Base-by-base conservation (phyloP, 2,888 invertebrate genomes). In the Andrena fulva region DNA sequence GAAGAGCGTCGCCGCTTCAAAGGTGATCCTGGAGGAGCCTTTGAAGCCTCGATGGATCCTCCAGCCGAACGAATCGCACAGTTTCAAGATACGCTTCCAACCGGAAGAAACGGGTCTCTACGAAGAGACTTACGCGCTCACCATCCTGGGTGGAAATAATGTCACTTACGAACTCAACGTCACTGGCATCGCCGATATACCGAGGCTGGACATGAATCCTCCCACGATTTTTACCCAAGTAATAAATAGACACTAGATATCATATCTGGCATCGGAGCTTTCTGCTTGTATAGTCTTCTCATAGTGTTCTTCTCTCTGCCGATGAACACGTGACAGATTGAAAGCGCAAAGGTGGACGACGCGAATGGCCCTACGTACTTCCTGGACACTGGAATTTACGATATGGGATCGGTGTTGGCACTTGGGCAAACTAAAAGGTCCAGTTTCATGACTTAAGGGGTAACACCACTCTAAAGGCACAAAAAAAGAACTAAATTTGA, bases 321-420 rank as follows among this genome's bases (percentile, higher is more conserved):
- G 16, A 42, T 16, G 16, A 4, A 1, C 42, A n/a, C 20, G n/a
- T 77, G 71, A 10, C 12, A 91, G 91, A 77, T 88, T 5, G 72
- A 84, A 75, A 16, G 59, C 20, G 27, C 56, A 6, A 91, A 90
- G 42, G 20, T 80, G 10, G 69, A 85, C 20, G 84, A 89, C 6
- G 35, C 80, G 1, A 87, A 90, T 52, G 84, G 84, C 3, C 91
- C 91, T 0, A 85, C 89, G 1, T 93, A 89, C 59, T 91, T 90
- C 64, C 42, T 89, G n/a, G 90, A 92, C 16, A 79, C 63, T 24
- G 75, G n/a, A 90, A 77, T 77, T 8, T 92, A 88, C 42, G 92
- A 92, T 74, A 92, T 93, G 67, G 93, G 93, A 50, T 80, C 88
- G 16, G 73, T 92, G 27, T 31, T 91, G 8, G 59, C 89, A n/a